Conservation (phyloP, 2,113 vertebrate species). For the Brachionichthys hirsutus region DNA sequence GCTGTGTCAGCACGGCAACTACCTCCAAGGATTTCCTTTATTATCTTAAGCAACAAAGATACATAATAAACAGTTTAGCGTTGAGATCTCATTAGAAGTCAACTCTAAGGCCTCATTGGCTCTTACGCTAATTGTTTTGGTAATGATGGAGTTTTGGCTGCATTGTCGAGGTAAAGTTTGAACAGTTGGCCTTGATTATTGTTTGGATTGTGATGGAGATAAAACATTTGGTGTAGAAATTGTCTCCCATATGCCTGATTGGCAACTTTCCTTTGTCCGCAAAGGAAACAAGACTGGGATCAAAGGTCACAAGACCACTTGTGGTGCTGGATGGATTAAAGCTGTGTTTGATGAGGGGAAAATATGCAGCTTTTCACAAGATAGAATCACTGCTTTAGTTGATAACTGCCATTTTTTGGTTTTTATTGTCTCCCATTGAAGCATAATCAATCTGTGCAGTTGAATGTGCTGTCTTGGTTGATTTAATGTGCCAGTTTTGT, state of each 20-base stretch:
- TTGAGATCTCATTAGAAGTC: constrained; percentile 61
- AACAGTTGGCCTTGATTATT: constrained; percentile 53
- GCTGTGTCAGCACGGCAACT: constrained; percentile 64
- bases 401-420: constrained; percentile 70
- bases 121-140: constrained; percentile 57
- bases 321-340: constrained; percentile 9
- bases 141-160: constrained; percentile 46
- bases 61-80: constrained; percentile 51
- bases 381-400: constrained; percentile 62
- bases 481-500: constrained; percentile 78
- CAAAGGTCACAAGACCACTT: constrained; percentile 42
- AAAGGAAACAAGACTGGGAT: constrained; percentile 40
- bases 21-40: constrained; percentile 59
- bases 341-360: constrained; percentile 45
- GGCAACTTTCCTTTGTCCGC: background rate
- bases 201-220: constrained; percentile 26
- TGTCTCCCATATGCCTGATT: constrained; percentile 2
- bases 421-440: constrained; percentile 63
- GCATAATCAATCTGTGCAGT: constrained; percentile 62
- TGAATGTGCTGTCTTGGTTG: constrained; percentile 58
- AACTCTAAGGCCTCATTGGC: constrained; percentile 54
- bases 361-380: constrained; percentile 36
- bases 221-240: constrained; percentile 13
- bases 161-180: constrained; percentile 34
- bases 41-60: constrained; percentile 51